A percentile compares a stretch with the other conserved stretches of the same genome.
Evolutionary conservation across 2,113 vertebrate species (phyloP).

Genomic region (Muscicapa adusta): DNA sequence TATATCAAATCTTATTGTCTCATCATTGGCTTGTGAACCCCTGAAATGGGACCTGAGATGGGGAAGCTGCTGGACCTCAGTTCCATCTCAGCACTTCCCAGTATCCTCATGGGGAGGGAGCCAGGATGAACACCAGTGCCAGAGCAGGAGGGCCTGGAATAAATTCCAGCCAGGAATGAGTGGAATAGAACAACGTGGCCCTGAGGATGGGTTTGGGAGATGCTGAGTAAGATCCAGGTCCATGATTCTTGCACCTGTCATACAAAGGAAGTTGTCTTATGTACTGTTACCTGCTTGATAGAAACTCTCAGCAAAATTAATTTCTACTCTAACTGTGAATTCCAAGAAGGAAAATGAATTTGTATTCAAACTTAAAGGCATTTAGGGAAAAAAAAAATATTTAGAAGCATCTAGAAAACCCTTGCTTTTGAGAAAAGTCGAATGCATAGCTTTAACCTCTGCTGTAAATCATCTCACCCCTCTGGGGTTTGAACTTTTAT

Average conservation of each 20-base stretch:
- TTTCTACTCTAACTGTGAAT: not conserved
- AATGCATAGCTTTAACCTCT: conserved; percentile 60
- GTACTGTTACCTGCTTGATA: not conserved
- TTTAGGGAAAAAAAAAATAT: not conserved
- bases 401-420: conserved; percentile 1
- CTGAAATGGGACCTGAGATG: not conserved
- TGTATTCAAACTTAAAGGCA: not conserved
- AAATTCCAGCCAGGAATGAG: not conserved
- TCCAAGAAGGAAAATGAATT: not conserved
- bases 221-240: not conserved
- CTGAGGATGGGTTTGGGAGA: not conserved
- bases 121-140: rapidly evolving
- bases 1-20: not conserved
- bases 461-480: conserved; percentile 57
- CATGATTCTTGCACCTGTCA: not conserved
- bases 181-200: not conserved
- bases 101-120: not conserved
- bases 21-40: rapidly evolving
- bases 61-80: not conserved
- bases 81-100: not conserved
- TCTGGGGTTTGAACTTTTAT: conserved; percentile 69
- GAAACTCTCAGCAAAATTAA: not conserved
- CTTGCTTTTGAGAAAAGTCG: not conserved
- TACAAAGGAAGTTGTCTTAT: not conserved
- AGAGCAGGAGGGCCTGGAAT: not conserved